Evolutionary conservation across 2,113 vertebrate genomes (phyloP), one percentile per base, ranked within the genome.

Genomic region (Myodes glareolus): DNA sequence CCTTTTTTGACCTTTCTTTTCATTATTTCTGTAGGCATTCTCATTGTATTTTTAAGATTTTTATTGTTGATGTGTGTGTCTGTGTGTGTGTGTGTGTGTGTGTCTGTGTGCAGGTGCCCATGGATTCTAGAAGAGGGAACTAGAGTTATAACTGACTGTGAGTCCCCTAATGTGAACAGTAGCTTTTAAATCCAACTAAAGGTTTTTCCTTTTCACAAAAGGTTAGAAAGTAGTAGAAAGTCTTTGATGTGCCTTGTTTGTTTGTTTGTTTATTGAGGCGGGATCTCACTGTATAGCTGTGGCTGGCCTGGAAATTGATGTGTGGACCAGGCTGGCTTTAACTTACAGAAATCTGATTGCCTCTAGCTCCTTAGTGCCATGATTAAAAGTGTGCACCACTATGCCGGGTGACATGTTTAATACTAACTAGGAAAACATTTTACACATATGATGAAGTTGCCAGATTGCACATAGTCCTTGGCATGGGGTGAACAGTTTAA

Each of bases 111-210:
- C 63, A 33, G 7, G 45, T 36, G 47, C 19, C 7, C n/a, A 9
- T 39, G 70, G 70, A 73, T n/a, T 73, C 70, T n/a, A 73, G n/a
- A 67, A 73, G 70, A 39, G 70, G 67, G 70, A 73, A 39, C n/a
- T 39, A 73, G 70, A 36, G 70, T 73, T 73, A 23, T 73, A 73
- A 73, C 3, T 73, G n/a, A 21, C 23, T 73, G n/a, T 11, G 19
- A 39, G 70, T n/a, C 5, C 67, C 67, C 31, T 33, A 68, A 68
- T 33, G 67, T 52, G 31, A 63, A 39, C 63, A 61, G 81, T 42
- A 42, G 21, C 27, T 90, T 95, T 92, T 92, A 92, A 89, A 61
- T 94, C 6, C 39, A 96, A 58, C 58, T 81, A 47, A 58, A 90
- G 58, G 72, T 7, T 25, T 94, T 88, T 88, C 67, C 55, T 72